phyloP scores from a whole-genome alignment of 2,888 invertebrate species.

The Drosophila picticornis region DNA sequence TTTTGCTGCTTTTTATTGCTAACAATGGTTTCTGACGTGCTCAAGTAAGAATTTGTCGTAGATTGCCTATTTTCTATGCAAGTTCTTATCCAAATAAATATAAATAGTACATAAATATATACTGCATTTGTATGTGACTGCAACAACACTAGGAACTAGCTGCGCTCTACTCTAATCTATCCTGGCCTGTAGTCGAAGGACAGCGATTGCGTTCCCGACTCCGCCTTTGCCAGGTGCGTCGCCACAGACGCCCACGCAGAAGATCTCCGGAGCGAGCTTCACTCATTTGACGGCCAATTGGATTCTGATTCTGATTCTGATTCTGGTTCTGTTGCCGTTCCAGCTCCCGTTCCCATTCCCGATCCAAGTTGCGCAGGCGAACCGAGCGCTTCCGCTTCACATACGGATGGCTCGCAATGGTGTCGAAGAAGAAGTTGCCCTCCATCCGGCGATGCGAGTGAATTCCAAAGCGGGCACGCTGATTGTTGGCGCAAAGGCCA shows the following conservation, averaged over 20 bases:
- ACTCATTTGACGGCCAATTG: constrained; percentile 7
- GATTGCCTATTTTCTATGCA: background rate
- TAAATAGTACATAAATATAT: background rate
- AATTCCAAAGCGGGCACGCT: constrained; percentile 82
- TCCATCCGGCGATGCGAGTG: constrained; percentile 74
- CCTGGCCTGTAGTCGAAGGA: background rate
- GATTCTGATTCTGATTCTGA: background rate
- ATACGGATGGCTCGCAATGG: constrained; percentile 69
- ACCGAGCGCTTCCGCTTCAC: constrained; percentile 50
- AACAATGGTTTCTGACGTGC: background rate
- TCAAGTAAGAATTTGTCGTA: no score
- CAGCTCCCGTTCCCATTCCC: constrained; percentile 9
- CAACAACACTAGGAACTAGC: constrained; percentile 36
- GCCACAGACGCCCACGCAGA: constrained; percentile 36
- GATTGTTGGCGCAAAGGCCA: constrained; percentile 75
- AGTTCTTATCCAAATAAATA: background rate
- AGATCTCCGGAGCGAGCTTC: background rate
- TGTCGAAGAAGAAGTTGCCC: constrained; percentile 82
- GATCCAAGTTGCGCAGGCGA: background rate
- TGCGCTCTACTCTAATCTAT: constrained; percentile 6
- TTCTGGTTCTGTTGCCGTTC: constrained; percentile 7
- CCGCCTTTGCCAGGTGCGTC: constrained; percentile 31
- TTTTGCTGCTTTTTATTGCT: no score
- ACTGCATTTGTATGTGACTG: background rate
- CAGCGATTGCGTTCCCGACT: constrained; percentile 17